These are phyloP conservation scores for Molanna angustata DNA, from an alignment of 2,888 invertebrate genomes.

Conservation along the genomic window DNA sequence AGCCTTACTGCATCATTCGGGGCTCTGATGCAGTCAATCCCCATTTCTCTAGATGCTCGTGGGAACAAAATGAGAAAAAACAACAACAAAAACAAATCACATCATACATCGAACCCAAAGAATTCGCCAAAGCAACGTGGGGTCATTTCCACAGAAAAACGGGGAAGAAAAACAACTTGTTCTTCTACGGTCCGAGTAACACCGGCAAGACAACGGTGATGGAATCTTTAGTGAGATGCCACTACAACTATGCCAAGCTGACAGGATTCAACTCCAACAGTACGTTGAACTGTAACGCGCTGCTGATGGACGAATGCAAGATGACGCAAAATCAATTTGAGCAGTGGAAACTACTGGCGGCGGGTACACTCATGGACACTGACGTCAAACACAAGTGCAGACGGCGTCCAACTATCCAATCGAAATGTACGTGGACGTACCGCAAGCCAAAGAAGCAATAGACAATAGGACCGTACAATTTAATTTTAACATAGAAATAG, in stretches of 20 bases:
- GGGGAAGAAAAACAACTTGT: constrained; percentile 21
- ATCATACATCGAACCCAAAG: too few relatives aligned
- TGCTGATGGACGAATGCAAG: constrained; percentile 24
- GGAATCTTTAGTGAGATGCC: constrained; percentile 15
- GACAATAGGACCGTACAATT: constrained; percentile 13
- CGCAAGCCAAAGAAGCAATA: constrained; percentile 15
- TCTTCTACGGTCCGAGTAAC: constrained; percentile 14
- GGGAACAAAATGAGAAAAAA: too few relatives aligned
- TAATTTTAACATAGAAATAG: background rate
- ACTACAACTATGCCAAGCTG: constrained; percentile 33
- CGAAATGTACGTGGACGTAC: constrained; percentile 11
- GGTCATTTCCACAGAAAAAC: constrained; percentile 5
- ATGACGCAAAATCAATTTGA: constrained; percentile 28
- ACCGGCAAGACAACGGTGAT: constrained; percentile 21
- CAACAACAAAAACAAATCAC: too few relatives aligned
- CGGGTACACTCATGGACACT: constrained; percentile 20
- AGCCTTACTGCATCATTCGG: too few relatives aligned
- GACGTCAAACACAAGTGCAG: constrained; percentile 29
- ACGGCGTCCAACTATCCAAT: constrained; percentile 24
- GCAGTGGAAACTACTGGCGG: constrained; percentile 28
- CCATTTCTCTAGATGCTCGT: too few relatives aligned
- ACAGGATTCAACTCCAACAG: constrained; percentile 34
- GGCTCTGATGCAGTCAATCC: too few relatives aligned
- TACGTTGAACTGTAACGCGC: constrained; percentile 21
- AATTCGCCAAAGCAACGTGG: constrained; percentile 11